Base-by-base conservation (phyloP, 2,113 vertebrate species). In the Ceuthmochares aereus region DNA sequence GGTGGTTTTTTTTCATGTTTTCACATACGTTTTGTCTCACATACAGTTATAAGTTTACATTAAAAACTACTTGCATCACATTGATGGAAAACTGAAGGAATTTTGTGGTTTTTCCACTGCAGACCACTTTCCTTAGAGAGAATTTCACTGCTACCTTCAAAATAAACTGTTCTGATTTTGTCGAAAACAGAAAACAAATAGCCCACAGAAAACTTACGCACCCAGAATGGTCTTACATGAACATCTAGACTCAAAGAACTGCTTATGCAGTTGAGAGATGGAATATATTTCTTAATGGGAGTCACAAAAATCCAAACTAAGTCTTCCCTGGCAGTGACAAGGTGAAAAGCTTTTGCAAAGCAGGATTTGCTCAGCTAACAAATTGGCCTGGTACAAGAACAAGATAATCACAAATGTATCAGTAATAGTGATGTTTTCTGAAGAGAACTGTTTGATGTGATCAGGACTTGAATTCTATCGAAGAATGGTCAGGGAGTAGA, bases 211-310 rank as follows among this genome's bases (percentile, higher is more conserved):
- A 87, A 54, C 13, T 8, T 62, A 4, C 12, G 18, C 7, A 19
- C 22, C 4, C 36, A 69, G 30, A 4, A 10, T 62, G 47, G 18
- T 70, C 20, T 12, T 78, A 7, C 4, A 1, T 30, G 32, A 70
- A 58, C 20, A 89, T 40, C 15, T 49, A 68, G 27, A 25, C 5
- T 80, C 0, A 0, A 18, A 47, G 9, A 52, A 51, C 19, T 58
- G n/a, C 19, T 18, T 72, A 32, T 76, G 32, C 6, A 40, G 8
- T 42, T 52, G n/a, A 47, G 42, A 67, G 5, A 4, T 12, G 29
- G 11, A 75, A 54, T 37, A 30, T 1, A 4, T 52, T 87, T 6
- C 23, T 69, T 37, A 59, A n/a, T 10, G 8, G 10, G 27, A 80
- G 27, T 13, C 17, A 36, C 19, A 78, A n/a, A 84, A 92, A 37